Evolutionary conservation across 2,113 vertebrate species (phyloP), one percentile per base, ranked within the genome.

Genomic region (Sander vitreus): DNA sequence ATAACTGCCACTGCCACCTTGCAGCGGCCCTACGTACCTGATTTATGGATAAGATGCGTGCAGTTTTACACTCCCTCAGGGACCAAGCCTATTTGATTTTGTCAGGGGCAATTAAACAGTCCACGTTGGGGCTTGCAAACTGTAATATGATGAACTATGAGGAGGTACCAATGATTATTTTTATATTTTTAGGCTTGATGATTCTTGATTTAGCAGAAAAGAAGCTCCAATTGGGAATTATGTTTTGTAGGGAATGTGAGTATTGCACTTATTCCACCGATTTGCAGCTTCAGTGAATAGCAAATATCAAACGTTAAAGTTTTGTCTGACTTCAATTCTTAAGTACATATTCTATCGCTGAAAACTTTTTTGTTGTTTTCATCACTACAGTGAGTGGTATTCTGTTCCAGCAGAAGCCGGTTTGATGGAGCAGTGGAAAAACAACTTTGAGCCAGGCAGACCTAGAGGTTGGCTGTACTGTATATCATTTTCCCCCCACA

Each of bases 31-130:
- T 39, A 64, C 39, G 47, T 8, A 53, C 23, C 73, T 87, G 92
- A 94, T 93, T 92, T 92, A 94, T 90, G 77, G 89, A 81, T 69
- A 81, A 81, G 80, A 90, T 89, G 89, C 47, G 62, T 88, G 83
- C 76, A 27, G 85, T 91, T 80, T 90, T 78, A 84, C 67, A 72
- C 82, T 84, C 75, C 88, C 89, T 75, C 64, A 0, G 84, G 76
- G 85, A 86, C 57, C 33, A 7, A 70, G 75, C 70, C 89, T 84
- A 89, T 92, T 88, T 90, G 92, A 92, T 92, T 90, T 89, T 76
- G 89, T 91, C 90, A 73, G 72, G 82, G 70, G 77, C 84, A 93
- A 89, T 95, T 92, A 91, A 88, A 89, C 72, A 89, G 82, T 76
- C 83, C 51, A 67, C 18, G 1, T 54, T 59, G 36, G 59, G 69